phyloP scores from a whole-genome alignment of 2,888 invertebrate genomes.

The Tetanocera ferruginea region DNA sequence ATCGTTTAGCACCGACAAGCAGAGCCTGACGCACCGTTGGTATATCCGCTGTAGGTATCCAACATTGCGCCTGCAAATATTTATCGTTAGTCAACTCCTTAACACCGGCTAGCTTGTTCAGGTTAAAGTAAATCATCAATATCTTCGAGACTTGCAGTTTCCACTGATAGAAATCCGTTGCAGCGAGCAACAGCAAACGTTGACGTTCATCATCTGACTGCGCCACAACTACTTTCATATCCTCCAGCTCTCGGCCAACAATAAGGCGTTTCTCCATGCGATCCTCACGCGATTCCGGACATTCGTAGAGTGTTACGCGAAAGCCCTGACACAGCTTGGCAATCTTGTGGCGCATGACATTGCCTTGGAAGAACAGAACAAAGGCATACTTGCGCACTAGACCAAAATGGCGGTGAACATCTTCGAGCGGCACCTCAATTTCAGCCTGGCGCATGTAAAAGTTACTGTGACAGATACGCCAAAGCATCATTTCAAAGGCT shows the following conservation, averaged over 20 bases:
- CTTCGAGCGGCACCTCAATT: constrained; percentile 87
- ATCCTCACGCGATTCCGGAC: constrained; percentile 81
- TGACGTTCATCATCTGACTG: constrained; percentile 84
- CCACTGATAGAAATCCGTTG: constrained; percentile 74
- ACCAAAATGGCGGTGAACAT: constrained; percentile 59
- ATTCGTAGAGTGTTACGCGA: constrained; percentile 85
- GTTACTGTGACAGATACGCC: constrained; percentile 95
- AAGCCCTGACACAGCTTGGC: constrained; percentile 88
- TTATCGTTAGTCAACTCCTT: constrained; percentile 76
- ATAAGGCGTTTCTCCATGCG: constrained; percentile 81
- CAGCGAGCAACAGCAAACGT: constrained; percentile 72
- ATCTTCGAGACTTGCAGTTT: constrained; percentile 83
- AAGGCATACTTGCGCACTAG: constrained; percentile 82
- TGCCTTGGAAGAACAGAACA: constrained; percentile 82
- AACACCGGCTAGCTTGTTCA: constrained; percentile 90
- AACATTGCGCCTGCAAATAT: constrained; percentile 90
- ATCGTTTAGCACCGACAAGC: constrained; percentile 81
- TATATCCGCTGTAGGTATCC: constrained; percentile 82
- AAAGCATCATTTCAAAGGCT: constrained; percentile 94
- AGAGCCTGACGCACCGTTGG: constrained; percentile 81
- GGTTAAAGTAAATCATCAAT: constrained; percentile 89
- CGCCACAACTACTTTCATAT: constrained; percentile 79
- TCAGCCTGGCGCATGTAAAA: constrained; percentile 93
- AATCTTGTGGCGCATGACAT: constrained; percentile 81
- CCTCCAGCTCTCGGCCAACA: constrained; percentile 81